Evolutionary conservation across 2,113 vertebrate species (phyloP).

Genomic region (Brachionichthys hirsutus): DNA sequence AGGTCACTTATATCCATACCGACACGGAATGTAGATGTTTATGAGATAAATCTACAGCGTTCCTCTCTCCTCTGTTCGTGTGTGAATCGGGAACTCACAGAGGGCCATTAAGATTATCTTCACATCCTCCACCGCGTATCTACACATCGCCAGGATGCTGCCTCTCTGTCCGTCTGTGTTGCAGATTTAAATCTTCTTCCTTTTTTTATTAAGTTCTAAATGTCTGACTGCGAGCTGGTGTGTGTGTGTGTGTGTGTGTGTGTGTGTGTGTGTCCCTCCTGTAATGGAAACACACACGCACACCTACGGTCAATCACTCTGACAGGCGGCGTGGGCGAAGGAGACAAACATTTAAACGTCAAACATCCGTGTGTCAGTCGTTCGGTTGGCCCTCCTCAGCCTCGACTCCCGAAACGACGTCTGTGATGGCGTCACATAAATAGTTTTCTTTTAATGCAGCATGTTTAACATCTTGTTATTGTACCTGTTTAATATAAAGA

Average conservation of each 20-base stretch:
- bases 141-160: constrained; percentile 45
- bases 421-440: no score
- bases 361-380: constrained; percentile 55
- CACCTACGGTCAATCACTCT: constrained; percentile 59
- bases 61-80: constrained; percentile 16
- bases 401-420: background rate
- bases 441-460: no score
- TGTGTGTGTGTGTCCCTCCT: constrained; percentile 41
- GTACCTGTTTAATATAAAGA: no score
- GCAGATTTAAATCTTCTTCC: constrained; percentile 62
- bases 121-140: constrained; percentile 56
- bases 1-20: constrained; percentile 27
- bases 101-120: constrained; percentile 75
- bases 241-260: no score
- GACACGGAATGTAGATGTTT: constrained; percentile 2
- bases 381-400: constrained; percentile 25
- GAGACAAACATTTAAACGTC: constrained; percentile 54
- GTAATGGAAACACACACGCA: constrained; percentile 32
- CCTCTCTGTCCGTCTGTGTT: constrained; percentile 26
- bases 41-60: constrained; percentile 32
- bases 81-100: constrained; percentile 54
- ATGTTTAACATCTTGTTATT: no score
- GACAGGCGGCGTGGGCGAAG: constrained; percentile 46
- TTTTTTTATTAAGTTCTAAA: background rate
- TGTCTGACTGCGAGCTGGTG: constrained; percentile 12